These are phyloP conservation scores for Chamaea fasciata DNA, from an alignment of 2,113 vertebrate genomes.

Conservation along the genomic window DNA sequence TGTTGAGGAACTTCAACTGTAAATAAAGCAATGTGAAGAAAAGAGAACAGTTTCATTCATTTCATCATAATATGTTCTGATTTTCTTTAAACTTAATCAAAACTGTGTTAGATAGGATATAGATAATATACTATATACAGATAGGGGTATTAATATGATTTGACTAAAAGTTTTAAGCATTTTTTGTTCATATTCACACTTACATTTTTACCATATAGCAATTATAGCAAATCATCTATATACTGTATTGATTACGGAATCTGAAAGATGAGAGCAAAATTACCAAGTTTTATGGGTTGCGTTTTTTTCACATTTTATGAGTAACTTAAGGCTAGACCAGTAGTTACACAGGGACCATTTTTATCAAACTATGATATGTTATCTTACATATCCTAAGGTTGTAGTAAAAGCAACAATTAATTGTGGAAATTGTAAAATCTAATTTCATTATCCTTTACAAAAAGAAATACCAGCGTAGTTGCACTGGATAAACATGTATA, in stretches of 20 bases:
- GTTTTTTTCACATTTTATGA: neutral
- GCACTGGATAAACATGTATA: neutral
- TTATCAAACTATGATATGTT: neutral
- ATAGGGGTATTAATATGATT: neutral
- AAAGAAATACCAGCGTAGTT: neutral
- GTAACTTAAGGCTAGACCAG: neutral
- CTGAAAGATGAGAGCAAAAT: neutral
- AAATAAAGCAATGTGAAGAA: constrained; percentile 72
- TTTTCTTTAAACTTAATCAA: neutral
- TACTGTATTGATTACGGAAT: neutral
- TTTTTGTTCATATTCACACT: neutral
- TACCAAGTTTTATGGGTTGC: neutral
- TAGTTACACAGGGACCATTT: neutral
- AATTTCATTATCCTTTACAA: neutral
- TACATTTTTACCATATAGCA: neutral
- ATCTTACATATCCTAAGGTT: neutral
- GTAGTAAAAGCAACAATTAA: neutral
- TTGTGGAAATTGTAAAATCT: neutral
- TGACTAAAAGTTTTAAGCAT: neutral
- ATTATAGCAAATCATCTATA: neutral
- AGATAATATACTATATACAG: neutral
- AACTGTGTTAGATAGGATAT: neutral
- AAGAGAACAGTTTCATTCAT: neutral
- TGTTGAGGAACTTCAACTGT: constrained; percentile 73
- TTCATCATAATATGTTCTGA: neutral